A percentile compares a stretch with the other conserved stretches of the same genome.
Conservation (phyloP, 2,888 invertebrate genomes). For the Eupithecia pulchellata region DNA sequence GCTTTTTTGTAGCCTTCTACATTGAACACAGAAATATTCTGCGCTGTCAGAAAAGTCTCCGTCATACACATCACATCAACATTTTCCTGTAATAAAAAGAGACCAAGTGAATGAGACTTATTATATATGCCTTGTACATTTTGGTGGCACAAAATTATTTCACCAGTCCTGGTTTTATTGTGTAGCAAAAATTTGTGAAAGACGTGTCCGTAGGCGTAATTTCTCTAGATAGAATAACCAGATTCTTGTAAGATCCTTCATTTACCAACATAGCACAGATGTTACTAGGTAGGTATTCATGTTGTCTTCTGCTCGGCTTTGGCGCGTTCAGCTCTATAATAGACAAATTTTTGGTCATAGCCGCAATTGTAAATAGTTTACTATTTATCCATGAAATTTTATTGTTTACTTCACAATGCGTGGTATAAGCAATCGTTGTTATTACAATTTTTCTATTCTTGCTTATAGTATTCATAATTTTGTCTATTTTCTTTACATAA, state of each 20-base stretch:
- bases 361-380: neutral
- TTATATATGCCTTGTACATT: neutral
- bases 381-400: neutral
- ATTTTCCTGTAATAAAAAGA: slow-evolving; percentile 3
- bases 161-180: neutral
- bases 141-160: neutral
- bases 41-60: neutral
- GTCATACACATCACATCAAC: slow-evolving; percentile 5
- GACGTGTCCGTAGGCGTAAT: neutral
- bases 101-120: neutral
- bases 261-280: neutral
- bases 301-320: neutral
- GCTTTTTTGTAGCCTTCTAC: neutral
- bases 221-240: neutral
- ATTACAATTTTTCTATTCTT: neutral
- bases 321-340: neutral
- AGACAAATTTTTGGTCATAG: neutral
- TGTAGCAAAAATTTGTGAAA: neutral
- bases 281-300: neutral
- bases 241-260: neutral
- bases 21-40: neutral
- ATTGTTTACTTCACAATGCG: neutral
- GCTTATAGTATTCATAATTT: neutral
- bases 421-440: neutral
- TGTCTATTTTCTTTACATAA: neutral